Evolutionary conservation across 2,888 invertebrate genomes (phyloP).

Genomic region (Limnephilus auricula): DNA sequence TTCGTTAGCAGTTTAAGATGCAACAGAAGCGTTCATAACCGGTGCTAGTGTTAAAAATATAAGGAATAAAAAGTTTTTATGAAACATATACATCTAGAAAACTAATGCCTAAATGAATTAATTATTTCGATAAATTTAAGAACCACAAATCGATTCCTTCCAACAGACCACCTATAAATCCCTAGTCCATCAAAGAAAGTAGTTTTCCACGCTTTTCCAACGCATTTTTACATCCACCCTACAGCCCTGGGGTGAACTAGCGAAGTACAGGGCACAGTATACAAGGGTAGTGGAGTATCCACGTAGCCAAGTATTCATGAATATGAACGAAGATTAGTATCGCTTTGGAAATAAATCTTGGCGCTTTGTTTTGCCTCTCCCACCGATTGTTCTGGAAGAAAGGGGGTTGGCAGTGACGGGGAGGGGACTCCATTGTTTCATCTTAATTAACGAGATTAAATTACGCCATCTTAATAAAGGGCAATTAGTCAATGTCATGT

Average conservation of each 20-base stretch:
- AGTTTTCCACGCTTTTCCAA: neutral
- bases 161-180: neutral
- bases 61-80: too few species aligned
- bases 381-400: constrained; percentile 58
- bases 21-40: too few species aligned
- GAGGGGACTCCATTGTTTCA: constrained; percentile 66
- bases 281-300: neutral
- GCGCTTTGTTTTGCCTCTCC: constrained; percentile 65
- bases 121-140: neutral
- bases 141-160: neutral
- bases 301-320: constrained; percentile 60
- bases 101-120: neutral
- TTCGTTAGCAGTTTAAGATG: too few species aligned
- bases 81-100: neutral
- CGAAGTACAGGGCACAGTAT: constrained; percentile 23
- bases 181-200: neutral
- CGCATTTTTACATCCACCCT: constrained; percentile 26
- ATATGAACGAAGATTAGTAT: constrained; percentile 67
- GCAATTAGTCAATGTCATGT: constrained; percentile 67
- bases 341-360: constrained; percentile 66
- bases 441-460: constrained; percentile 67
- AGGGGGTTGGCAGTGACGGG: constrained; percentile 24
- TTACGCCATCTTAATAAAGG: constrained; percentile 66
- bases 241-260: constrained; percentile 29
- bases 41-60: too few species aligned